A percentile compares a stretch with the other conserved stretches of the same genome.
Evolutionary conservation across 2,113 vertebrate species (phyloP).

Genomic region (Odontesthes bonariensis): DNA sequence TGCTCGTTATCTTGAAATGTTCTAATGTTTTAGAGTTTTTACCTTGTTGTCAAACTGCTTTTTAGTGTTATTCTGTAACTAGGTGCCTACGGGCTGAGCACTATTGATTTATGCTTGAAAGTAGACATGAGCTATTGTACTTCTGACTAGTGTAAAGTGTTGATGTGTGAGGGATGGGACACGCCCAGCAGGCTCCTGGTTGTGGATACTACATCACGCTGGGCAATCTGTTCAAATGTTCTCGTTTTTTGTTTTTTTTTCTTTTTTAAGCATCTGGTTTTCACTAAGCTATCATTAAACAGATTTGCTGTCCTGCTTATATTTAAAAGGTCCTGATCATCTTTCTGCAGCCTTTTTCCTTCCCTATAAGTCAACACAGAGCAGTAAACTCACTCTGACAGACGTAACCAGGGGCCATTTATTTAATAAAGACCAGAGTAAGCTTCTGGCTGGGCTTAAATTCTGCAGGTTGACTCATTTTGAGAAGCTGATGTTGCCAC

Average conservation of each 20-base stretch:
- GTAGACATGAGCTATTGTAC: conserved; percentile 75
- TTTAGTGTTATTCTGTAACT: conserved; percentile 76
- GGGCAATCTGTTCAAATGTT: conserved; percentile 9
- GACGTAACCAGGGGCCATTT: conserved; percentile 2
- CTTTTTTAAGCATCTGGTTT: conserved; percentile 49
- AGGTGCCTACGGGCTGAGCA: conserved; percentile 75
- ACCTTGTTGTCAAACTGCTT: conserved; percentile 76
- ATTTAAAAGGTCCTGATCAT: conserved; percentile 27
- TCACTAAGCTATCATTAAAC: conserved; percentile 51
- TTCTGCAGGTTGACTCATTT: neutral
- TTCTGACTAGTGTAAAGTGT: conserved; percentile 70
- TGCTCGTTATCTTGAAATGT: conserved; percentile 73
- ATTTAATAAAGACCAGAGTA: neutral
- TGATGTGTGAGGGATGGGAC: conserved; percentile 68
- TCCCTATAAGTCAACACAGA: conserved; percentile 38
- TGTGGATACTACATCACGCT: conserved; percentile 11
- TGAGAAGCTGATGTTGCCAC: conserved; percentile 7
- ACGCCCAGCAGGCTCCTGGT: conserved; percentile 44
- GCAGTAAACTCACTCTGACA: neutral
- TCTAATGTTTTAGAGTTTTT: conserved; percentile 73
- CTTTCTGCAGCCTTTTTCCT: conserved; percentile 14
- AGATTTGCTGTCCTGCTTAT: conserved; percentile 37
- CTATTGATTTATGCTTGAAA: conserved; percentile 78
- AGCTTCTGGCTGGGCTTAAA: conserved; percentile 2
- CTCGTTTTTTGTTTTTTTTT: neutral